Conservation (phyloP, 2,888 invertebrate species). For the Rapana venosa region DNA sequence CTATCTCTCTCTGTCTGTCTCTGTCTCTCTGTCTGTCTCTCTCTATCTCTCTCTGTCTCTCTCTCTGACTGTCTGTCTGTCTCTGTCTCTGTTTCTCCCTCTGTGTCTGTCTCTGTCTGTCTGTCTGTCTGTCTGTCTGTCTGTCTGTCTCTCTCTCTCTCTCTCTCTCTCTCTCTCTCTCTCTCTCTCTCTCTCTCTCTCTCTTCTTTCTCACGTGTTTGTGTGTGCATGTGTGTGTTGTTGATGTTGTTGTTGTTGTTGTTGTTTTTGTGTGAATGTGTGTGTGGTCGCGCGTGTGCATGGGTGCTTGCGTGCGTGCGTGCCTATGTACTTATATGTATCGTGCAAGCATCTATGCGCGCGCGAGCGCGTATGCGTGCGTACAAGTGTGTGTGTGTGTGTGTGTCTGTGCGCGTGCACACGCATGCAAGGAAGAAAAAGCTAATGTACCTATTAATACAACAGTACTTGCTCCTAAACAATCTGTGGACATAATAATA, state of each 20-base stretch:
- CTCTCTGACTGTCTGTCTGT: neutral
- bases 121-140: neutral
- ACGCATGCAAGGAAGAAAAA: no score
- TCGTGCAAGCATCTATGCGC: no score
- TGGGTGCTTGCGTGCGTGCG: slow-evolving; percentile 6
- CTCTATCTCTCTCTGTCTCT: no score
- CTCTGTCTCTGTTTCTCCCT: neutral
- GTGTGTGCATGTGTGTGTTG: neutral
- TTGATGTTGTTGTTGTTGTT: neutral
- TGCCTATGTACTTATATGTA: neutral
- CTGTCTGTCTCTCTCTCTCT: neutral
- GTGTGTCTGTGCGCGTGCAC: neutral
- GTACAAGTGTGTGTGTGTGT: neutral
- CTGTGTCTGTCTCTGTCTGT: neutral
- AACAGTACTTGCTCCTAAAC: no score
- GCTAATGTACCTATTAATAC: no score
- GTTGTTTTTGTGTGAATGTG: neutral
- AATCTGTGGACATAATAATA: no score
- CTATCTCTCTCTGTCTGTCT: neutral
- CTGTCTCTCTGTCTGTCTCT: neutral
- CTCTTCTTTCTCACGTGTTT: neutral
- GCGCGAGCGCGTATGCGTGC: neutral
- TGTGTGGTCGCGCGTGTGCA: neutral
- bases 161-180: slow-evolving; percentile 15
- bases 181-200: neutral